A percentile compares a stretch with the other conserved stretches of the same genome.
Evolutionary conservation across 2,888 invertebrate species (phyloP).

Genomic region (Vanessa cardui): DNA sequence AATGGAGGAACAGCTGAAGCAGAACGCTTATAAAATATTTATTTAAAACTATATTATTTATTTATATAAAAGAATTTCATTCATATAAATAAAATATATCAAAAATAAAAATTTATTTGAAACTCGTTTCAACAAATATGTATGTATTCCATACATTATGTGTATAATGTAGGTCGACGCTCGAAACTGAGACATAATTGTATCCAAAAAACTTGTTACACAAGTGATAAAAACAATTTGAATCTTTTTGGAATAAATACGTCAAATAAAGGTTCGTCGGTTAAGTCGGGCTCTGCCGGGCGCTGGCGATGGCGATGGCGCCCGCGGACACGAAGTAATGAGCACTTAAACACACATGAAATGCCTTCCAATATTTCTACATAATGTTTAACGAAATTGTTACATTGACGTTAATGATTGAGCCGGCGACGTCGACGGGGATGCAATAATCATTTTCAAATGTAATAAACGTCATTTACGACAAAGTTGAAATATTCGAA

Average conservation of each 20-base stretch:
- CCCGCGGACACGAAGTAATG: conserved; percentile 69
- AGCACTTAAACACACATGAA: conserved; percentile 68
- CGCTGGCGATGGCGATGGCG: conserved; percentile 50
- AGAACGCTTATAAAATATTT: no score
- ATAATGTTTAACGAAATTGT: conserved; percentile 69
- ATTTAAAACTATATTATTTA: no score
- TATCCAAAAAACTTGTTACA: background rate
- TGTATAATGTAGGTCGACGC: no score
- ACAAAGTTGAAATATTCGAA: conserved; percentile 8
- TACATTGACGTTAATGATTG: conserved; percentile 65
- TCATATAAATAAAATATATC: no score
- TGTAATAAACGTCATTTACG: conserved; percentile 21
- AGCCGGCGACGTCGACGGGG: conserved; percentile 40
- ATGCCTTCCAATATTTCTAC: conserved; percentile 67
- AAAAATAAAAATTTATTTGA: no score
- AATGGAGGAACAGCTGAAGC: no score
- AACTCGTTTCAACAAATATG: no score
- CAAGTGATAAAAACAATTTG: conserved; percentile 22
- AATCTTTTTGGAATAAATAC: conserved; percentile 22
- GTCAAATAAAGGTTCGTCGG: conserved; percentile 21
- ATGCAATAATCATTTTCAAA: conserved; percentile 25
- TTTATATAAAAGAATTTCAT: no score
- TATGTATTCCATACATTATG: no score
- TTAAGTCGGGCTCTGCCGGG: conserved; percentile 46
- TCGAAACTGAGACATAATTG: no score